Evolutionary conservation across 2,888 invertebrate species (phyloP).

Genomic region (Eupithecia vulgata): DNA sequence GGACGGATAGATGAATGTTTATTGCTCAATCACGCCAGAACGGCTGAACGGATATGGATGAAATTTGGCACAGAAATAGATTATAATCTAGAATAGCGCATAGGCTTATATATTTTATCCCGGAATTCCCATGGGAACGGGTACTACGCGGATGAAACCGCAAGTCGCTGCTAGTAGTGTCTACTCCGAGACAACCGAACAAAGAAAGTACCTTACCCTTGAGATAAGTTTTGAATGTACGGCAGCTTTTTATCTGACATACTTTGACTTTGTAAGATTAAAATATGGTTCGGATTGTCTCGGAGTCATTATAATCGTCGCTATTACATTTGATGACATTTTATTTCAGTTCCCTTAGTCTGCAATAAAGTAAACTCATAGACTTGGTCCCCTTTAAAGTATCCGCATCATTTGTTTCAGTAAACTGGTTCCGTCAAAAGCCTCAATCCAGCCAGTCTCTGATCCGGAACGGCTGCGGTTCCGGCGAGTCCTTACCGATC

Average conservation of each 20-base stretch:
- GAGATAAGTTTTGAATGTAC: too few relatives aligned
- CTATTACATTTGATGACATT: background rate
- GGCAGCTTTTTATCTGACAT: too few relatives aligned
- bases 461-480: conserved; percentile 80
- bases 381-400: background rate
- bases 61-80: too few relatives aligned
- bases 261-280: background rate
- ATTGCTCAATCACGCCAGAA: too few relatives aligned
- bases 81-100: too few relatives aligned
- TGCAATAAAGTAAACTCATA: background rate
- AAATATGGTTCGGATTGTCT: background rate
- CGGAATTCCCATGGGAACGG: too few relatives aligned
- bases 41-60: too few relatives aligned
- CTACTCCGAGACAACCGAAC: background rate
- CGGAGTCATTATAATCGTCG: background rate
- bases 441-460: conserved; percentile 74
- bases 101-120: too few relatives aligned
- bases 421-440: conserved; percentile 86
- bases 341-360: background rate
- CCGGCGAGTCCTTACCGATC: conserved; percentile 79
- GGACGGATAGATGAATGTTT: too few relatives aligned
- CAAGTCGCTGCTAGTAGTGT: too few relatives aligned
- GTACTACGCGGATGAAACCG: too few relatives aligned
- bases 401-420: conserved; percentile 51
- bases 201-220: background rate